phyloP scores from a whole-genome alignment of 2,113 vertebrate genomes.

The Diadophis punctatus region DNA sequence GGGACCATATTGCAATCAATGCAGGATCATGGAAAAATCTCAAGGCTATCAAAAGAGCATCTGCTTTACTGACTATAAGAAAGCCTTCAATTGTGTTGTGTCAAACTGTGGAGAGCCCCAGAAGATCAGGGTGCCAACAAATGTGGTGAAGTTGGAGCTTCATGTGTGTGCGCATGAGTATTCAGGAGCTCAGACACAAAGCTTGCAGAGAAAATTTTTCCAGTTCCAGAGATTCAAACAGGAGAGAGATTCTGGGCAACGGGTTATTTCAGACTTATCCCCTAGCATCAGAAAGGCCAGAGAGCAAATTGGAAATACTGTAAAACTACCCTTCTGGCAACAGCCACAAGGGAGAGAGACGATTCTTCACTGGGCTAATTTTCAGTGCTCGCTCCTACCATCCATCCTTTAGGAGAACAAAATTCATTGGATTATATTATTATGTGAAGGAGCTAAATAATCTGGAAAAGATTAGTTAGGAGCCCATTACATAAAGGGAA shows the following conservation, averaged over 20 bases:
- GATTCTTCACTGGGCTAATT: background rate
- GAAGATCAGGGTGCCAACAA: too few species aligned
- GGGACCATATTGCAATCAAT: too few species aligned
- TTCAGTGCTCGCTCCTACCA: background rate
- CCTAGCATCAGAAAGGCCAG: background rate
- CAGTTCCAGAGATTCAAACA: background rate
- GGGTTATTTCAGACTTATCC: background rate
- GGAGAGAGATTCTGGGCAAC: background rate
- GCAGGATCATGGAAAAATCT: too few species aligned
- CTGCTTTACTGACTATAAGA: too few species aligned
- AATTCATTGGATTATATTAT: background rate
- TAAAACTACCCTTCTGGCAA: background rate
- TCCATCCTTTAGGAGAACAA: background rate
- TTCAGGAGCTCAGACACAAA: too few species aligned
- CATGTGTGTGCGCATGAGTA: too few species aligned
- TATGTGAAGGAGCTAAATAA: background rate
- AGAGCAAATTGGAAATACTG: background rate
- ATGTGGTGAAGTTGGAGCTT: too few species aligned
- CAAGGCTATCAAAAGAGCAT: too few species aligned
- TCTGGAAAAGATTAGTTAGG: background rate
- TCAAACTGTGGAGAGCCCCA: too few species aligned
- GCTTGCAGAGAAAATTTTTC: background rate
- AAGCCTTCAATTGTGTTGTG: too few species aligned
- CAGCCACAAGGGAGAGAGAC: background rate
- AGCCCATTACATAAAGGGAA: background rate